Evolutionary conservation across 2,888 invertebrate genomes (phyloP), one percentile per base, ranked within the genome.

Genomic region (Amphiduros pacificus): DNA sequence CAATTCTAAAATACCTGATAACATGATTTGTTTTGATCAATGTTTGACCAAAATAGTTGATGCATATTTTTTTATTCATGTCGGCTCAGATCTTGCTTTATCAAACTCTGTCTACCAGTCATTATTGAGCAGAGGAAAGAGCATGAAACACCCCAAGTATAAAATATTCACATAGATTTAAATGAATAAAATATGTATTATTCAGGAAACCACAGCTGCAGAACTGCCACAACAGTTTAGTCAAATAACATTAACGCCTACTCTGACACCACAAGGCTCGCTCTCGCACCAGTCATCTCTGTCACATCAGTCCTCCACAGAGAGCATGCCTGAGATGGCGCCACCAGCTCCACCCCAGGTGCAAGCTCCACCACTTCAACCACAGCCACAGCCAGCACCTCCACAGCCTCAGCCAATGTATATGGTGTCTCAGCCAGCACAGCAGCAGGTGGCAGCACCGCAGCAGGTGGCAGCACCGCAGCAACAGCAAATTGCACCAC

Each of bases 351-450:
- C 14, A 48, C 24, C 11, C 24, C 11, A 20, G 17, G 9, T n/a
- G 49, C 20, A 48, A 11, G 20, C 20, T 9, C 17, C 20, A 24
- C 54, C 28, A 11, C 52, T 40, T 2, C 59, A 51, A 14, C 52
- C 28, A 22, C 51, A 52, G 28, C 9, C 48, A n/a, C 14, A 22
- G 26, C 24, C 5, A 4, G 24, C 11, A 17, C 27, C 11, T 4
- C 53, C n/a, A n/a, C 58, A 58, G 36, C 56, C 41, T 27, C 57
- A 57, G 29, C 58, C 28, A 20, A 50, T 58, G 50, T 58, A 58
- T 36, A n/a, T 58, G 51, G 20, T 58, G 22, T 28, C 54, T 17
- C 40, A 32, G 26, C 55, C 58, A 1, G 20, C 48, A 1, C 58
- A 58, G 22, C 58, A 29, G 22, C 27, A 49, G 27, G 44, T 48